Evolutionary conservation across 1,140 invertebrate species (phyloP).

Genomic region (Monochamus saltuarius): DNA sequence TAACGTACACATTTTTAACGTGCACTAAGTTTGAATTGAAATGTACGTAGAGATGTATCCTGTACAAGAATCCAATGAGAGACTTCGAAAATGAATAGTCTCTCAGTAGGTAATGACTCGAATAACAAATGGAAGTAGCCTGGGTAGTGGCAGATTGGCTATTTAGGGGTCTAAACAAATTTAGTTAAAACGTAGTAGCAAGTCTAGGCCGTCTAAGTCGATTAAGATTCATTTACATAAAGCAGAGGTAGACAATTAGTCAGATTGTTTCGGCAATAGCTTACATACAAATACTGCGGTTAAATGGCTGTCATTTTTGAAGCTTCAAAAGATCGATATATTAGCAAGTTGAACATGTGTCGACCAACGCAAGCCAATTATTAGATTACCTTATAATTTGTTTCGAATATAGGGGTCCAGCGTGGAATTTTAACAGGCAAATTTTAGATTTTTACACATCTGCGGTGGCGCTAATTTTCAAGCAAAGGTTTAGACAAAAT

Average conservation of each 20-base stretch:
- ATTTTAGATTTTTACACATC: too few relatives aligned
- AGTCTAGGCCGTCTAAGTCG: constrained; percentile 28
- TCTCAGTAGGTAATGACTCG: constrained; percentile 10
- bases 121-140: constrained; percentile 19
- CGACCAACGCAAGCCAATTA: too few relatives aligned
- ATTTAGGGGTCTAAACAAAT: constrained; percentile 20
- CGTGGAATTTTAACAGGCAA: too few relatives aligned
- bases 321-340: constrained; percentile 12
- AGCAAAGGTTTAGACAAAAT: too few relatives aligned
- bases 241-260: constrained; percentile 33
- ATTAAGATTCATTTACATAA: constrained; percentile 31
- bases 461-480: too few relatives aligned
- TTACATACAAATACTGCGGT: constrained; percentile 19
- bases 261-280: constrained; percentile 29
- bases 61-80: too few relatives aligned
- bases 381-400: too few relatives aligned
- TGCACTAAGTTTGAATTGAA: too few relatives aligned
- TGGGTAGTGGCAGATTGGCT: constrained; percentile 18
- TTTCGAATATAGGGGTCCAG: too few relatives aligned
- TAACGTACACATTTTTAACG: too few relatives aligned
- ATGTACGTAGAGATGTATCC: too few relatives aligned
- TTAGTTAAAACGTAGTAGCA: constrained; percentile 21
- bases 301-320: constrained; percentile 8
- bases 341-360: neutral
- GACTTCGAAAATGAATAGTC: too few relatives aligned